phyloP scores from a whole-genome alignment of 2,797 vertebrate species.

The Anguilla marmorata region DNA sequence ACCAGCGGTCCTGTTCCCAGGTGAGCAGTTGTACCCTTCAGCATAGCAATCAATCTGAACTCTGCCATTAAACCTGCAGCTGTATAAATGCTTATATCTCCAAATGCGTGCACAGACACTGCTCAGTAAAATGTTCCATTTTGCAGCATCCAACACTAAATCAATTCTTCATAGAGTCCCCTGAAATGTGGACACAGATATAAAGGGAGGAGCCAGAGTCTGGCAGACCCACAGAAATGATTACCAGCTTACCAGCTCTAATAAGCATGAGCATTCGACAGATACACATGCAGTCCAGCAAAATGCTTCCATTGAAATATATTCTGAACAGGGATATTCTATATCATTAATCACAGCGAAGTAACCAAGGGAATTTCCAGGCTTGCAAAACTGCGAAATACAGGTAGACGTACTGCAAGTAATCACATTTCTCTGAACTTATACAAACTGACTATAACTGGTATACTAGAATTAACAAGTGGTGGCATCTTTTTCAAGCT shows the following conservation, averaged over 20 bases:
- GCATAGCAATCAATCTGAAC: background rate
- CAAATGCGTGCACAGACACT: background rate
- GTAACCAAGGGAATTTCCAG: background rate
- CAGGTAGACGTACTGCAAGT: background rate
- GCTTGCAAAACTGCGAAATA: background rate
- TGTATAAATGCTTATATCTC: background rate
- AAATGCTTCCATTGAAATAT: background rate
- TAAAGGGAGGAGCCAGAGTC: background rate
- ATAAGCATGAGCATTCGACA: background rate
- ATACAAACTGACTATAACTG: background rate
- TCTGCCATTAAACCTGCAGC: background rate
- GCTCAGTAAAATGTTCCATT: background rate
- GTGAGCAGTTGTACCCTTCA: background rate
- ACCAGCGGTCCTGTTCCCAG: background rate
- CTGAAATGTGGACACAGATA: background rate
- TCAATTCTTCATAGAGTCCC: background rate
- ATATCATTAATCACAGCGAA: background rate
- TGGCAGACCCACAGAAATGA: background rate
- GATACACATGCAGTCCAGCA: background rate
- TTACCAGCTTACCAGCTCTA: background rate
- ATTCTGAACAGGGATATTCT: background rate
- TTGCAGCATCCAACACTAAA: background rate
- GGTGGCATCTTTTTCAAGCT: background rate
- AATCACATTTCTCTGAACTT: background rate
- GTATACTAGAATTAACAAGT: background rate